Percentiles rank a stretch among this genome's conserved stretches.
These are phyloP conservation scores for Alaudala cheleensis DNA, from an alignment of 2,113 vertebrate genomes.

Conservation along the genomic window DNA sequence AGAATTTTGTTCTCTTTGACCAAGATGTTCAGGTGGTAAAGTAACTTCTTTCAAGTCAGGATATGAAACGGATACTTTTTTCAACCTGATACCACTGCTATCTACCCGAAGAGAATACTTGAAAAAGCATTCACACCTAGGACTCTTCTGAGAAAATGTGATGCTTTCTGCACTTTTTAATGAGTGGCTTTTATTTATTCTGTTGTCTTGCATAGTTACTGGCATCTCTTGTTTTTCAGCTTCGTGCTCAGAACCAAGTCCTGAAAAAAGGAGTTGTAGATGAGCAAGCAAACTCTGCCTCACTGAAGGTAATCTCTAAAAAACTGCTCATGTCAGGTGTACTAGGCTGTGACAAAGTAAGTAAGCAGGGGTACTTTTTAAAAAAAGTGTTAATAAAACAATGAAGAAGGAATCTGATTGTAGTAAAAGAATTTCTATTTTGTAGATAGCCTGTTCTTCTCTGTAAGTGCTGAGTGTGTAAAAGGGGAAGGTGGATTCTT, in stretches of 20 bases:
- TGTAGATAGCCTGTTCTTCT: neutral
- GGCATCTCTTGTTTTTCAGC: conserved; percentile 75
- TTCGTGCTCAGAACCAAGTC: conserved; percentile 98
- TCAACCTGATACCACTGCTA: neutral
- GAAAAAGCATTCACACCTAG: neutral
- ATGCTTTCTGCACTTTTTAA: neutral
- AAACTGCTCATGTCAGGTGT: neutral
- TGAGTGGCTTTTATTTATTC: neutral
- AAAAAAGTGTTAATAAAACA: neutral
- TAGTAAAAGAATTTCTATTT: neutral
- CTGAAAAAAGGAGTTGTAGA: conserved; percentile 97
- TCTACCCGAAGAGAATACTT: neutral
- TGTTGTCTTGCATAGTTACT: neutral
- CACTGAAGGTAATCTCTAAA: conserved; percentile 84
- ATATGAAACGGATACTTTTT: neutral
- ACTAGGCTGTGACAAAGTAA: neutral
- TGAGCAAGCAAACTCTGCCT: conserved; percentile 89
- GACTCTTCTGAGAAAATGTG: neutral
- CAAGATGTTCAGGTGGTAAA: neutral
- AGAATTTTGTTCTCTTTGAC: neutral
- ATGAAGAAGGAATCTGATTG: neutral
- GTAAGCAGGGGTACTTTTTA: neutral
- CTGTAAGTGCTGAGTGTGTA: neutral
- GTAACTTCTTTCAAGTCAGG: neutral
- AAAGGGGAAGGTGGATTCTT: neutral